Conservation (phyloP, 2,888 invertebrate genomes). For the Phalera bucephala region DNA sequence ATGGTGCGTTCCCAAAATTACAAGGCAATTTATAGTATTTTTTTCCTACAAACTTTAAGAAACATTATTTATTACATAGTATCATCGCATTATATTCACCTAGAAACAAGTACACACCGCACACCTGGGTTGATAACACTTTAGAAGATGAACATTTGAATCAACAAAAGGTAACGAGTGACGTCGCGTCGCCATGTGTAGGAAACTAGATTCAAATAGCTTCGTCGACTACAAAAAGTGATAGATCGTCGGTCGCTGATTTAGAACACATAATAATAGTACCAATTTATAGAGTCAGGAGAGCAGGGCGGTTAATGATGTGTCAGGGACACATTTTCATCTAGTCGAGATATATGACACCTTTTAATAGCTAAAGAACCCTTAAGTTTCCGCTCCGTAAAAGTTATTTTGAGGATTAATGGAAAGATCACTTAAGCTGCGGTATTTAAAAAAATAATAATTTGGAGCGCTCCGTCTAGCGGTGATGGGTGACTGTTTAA, state of each 20-base stretch:
- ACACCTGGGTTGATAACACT: not conserved
- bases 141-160: conserved; percentile 16
- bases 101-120: conserved; percentile 5
- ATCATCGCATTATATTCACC: not conserved
- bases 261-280: conserved; percentile 5
- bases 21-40: not conserved
- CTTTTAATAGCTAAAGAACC: conserved; percentile 14
- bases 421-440: conserved; percentile 5
- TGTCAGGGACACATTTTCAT: conserved; percentile 9
- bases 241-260: conserved; percentile 8
- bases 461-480: not conserved
- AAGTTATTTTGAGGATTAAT: conserved; percentile 13
- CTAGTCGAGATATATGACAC: conserved; percentile 11
- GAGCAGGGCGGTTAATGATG: conserved; percentile 3
- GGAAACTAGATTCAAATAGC: conserved; percentile 15
- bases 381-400: conserved; percentile 5
- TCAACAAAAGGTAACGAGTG: conserved; percentile 19
- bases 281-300: not conserved
- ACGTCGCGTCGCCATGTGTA: conserved; percentile 15
- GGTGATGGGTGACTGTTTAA: too few species aligned
- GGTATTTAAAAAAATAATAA: conserved; percentile 10
- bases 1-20: too few species aligned
- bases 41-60: too few species aligned
- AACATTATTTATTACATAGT: not conserved
- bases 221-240: conserved; percentile 14